Conservation (phyloP, 2,888 invertebrate genomes). For the Oxyteleia sp. region DNA sequence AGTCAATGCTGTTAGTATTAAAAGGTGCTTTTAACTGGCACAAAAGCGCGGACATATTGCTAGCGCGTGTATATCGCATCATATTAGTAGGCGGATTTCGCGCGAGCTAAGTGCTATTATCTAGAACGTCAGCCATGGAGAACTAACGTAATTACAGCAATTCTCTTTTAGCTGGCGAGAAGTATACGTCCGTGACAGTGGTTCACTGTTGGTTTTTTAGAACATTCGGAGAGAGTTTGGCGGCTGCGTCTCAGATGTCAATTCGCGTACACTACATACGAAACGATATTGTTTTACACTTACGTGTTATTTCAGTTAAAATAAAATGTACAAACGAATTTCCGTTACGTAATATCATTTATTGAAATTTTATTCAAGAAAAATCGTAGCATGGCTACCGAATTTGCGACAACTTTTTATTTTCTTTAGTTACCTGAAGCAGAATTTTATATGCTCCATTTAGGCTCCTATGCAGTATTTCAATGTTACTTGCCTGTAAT, state of each 20-base stretch:
- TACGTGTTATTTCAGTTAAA: neutral
- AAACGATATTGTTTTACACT: slow-evolving; percentile 8
- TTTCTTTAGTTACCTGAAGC: slow-evolving; percentile 33
- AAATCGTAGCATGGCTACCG: neutral
- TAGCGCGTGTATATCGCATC: slow-evolving; percentile 64
- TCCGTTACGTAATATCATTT: neutral
- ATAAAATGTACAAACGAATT: neutral
- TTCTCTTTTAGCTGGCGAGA: slow-evolving; percentile 67
- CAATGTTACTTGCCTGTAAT: too few relatives aligned
- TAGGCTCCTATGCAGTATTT: too few relatives aligned
- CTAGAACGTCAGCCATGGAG: slow-evolving; percentile 73
- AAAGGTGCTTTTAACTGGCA: slow-evolving; percentile 67
- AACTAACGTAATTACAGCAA: slow-evolving; percentile 74
- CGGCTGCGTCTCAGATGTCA: slow-evolving; percentile 46
- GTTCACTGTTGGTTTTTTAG: slow-evolving; percentile 73
- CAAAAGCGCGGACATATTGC: slow-evolving; percentile 70
- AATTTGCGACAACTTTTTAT: slow-evolving; percentile 28
- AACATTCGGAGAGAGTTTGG: slow-evolving; percentile 74
- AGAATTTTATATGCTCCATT: too few relatives aligned
- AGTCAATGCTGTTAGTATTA: slow-evolving; percentile 60
- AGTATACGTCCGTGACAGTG: slow-evolving; percentile 68
- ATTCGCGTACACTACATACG: slow-evolving; percentile 20
- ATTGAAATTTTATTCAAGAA: too few relatives aligned
- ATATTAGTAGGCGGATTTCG: slow-evolving; percentile 73
- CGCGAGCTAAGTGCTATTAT: slow-evolving; percentile 71